These are phyloP conservation scores for Lepidochrysops patricia DNA, from an alignment of 2,888 invertebrate genomes.

Conservation along the genomic window DNA sequence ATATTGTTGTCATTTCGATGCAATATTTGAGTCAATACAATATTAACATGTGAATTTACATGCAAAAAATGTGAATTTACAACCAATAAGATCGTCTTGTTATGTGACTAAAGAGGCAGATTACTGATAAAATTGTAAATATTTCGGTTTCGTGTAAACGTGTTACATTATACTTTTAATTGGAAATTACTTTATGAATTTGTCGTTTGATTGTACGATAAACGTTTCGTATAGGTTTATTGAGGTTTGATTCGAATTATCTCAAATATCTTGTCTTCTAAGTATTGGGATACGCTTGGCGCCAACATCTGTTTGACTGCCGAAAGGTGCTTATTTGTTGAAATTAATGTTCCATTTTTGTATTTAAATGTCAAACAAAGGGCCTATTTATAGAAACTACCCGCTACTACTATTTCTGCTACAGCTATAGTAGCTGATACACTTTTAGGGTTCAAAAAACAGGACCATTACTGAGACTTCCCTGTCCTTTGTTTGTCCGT, in stretches of 20 bases:
- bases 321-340: background rate
- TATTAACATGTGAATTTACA: background rate
- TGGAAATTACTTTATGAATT: background rate
- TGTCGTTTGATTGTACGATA: background rate
- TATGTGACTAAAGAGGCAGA: background rate
- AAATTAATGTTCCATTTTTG: no score
- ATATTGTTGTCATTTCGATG: no score
- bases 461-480: no score
- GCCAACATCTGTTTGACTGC: background rate
- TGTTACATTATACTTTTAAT: constrained; percentile 6
- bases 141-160: background rate
- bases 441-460: no score
- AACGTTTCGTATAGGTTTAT: constrained; percentile 16
- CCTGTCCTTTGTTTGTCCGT: no score
- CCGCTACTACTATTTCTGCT: no score
- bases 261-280: background rate
- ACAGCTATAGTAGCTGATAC: no score
- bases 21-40: background rate
- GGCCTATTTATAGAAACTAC: no score
- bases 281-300: background rate
- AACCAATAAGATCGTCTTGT: background rate
- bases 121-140: background rate
- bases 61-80: background rate
- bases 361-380: no score
- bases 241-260: background rate